Conservation (phyloP, 1,140 invertebrate species). For the Lepeophtheirus salmonis region DNA sequence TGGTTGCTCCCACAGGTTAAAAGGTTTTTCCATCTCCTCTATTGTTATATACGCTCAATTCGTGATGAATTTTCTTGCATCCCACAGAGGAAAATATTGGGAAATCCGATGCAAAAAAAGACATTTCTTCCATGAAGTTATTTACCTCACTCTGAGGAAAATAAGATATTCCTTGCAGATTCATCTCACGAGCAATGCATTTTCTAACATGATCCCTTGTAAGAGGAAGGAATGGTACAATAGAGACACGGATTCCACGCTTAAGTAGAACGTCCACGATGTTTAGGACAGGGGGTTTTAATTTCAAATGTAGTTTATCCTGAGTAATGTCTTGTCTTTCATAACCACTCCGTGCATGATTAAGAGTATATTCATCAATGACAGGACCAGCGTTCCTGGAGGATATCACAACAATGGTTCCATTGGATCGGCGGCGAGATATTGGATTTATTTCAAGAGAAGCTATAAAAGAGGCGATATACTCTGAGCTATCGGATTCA, state of each 20-base stretch:
- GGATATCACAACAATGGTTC: neutral
- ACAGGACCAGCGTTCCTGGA: neutral
- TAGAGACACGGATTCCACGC: neutral
- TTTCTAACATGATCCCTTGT: neutral
- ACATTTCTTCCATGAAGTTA: constrained; percentile 4
- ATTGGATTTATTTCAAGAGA: neutral
- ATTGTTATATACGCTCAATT: neutral
- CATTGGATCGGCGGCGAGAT: neutral
- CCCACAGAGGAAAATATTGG: neutral
- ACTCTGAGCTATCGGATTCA: neutral
- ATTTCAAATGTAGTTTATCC: neutral
- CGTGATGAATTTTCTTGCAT: neutral
- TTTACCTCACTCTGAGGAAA: too few species aligned
- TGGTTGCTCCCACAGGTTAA: too few species aligned
- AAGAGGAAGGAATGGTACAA: constrained; percentile 11
- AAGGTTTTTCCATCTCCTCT: neutral
- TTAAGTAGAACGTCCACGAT: neutral
- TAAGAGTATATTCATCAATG: constrained; percentile 3
- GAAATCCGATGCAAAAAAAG: constrained; percentile 1
- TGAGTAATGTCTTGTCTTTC: neutral
- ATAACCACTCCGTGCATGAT: neutral
- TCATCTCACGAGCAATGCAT: constrained; percentile 3
- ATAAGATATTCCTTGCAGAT: neutral
- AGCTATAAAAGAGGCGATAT: neutral
- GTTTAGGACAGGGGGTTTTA: neutral